Base-by-base conservation (phyloP, 2,888 invertebrate genomes). In the Eristalis tenax region DNA sequence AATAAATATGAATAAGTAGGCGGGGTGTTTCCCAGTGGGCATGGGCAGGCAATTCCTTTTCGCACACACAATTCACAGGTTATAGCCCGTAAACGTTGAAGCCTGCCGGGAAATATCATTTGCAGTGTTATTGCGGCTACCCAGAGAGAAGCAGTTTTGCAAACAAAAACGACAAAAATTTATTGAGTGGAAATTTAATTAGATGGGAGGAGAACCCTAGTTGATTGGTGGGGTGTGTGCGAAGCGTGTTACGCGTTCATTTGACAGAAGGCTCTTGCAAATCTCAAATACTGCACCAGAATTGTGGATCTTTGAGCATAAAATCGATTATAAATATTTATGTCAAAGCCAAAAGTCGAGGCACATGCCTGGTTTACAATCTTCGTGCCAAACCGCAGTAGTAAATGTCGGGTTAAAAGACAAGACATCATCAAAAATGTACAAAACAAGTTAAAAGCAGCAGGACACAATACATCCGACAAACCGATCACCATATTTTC, bases 141-240 rank as follows among this genome's bases (percentile, higher is more conserved):
- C 18, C 18, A 18, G 50, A 18, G 50, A 18, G 50, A 18, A 18
- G 50, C n/a, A 50, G 50, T 43, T 43, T 68, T 63, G 70, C 22
- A 28, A 68, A 74, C 23, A 26, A 66, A 63, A 11, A 28, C 28
- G 5, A 56, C 13, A 63, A 64, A 18, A 59, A 43, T 83, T 77
- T 83, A 82, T 76, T 76, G 75, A 65, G 75, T 82, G 81, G 75
- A 76, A 75, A 65, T 82, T 76, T 82, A 75, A 81, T 75, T 81
- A 69, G 75, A 23, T n/a, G 28, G 50, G 69, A 57, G 35, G 74
- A 11, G 61, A 56, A 56, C 59, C 15, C 10, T 28, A 1, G 11
- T 23, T 23, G 13, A 26, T 59, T 59, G 50, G 50, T 13, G 15
- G 59, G 26, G 26, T 28, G 23, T 59, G 26, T 23, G 4, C 26